Conservation (phyloP, 2,797 vertebrate species). For the Petrocephalus sullivani region DNA sequence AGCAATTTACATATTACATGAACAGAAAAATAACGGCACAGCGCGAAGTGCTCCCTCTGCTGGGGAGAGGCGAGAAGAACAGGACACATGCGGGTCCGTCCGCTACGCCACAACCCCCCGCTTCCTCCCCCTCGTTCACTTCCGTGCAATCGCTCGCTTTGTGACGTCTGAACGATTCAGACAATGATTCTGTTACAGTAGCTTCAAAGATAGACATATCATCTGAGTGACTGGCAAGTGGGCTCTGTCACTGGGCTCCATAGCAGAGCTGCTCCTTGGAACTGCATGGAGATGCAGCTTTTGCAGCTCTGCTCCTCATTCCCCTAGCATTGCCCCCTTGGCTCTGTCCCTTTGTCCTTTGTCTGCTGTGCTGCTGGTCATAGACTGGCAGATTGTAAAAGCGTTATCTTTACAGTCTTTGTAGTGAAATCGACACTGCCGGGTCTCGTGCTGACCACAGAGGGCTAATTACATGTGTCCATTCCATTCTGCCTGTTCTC, state of each 20-base stretch:
- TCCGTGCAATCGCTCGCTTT: background rate
- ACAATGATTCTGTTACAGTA: background rate
- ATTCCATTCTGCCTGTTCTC: background rate
- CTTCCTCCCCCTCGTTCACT: background rate
- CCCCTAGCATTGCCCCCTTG: conserved; percentile 11
- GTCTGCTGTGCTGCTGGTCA: conserved; percentile 20
- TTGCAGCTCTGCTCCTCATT: background rate
- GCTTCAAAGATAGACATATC: background rate
- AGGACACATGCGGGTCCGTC: conserved; percentile 21
- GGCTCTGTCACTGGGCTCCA: background rate
- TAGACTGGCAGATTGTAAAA: conserved; percentile 24
- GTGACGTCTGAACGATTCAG: background rate
- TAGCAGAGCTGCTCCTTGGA: background rate
- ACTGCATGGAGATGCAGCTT: background rate
- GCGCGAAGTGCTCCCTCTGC: background rate
- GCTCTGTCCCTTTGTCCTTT: background rate
- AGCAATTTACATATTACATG: conserved; percentile 45
- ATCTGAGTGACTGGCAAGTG: background rate
- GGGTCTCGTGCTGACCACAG: background rate
- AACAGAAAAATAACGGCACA: conserved; percentile 42
- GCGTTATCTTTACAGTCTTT: conserved; percentile 4
- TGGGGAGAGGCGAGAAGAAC: conserved; percentile 28
- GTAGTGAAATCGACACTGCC: background rate
- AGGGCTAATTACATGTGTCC: background rate
- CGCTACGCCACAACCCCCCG: background rate